These are phyloP conservation scores for Prietella phreatophila DNA, from an alignment of 2,113 vertebrate genomes.

Conservation along the genomic window DNA sequence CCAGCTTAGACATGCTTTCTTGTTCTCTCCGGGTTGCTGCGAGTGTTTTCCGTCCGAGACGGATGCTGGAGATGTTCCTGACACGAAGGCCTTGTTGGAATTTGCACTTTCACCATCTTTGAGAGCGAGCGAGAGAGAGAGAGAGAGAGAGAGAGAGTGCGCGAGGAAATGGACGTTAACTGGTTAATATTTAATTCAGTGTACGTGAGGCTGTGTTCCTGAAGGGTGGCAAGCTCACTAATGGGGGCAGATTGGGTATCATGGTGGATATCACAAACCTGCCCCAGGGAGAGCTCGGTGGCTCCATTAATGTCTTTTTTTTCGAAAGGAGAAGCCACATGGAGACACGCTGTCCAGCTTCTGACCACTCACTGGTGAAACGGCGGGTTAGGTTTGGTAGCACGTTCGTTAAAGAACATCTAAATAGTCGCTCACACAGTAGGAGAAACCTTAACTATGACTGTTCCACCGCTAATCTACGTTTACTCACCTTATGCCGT, in stretches of 20 bases:
- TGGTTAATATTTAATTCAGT: slow-evolving; percentile 82
- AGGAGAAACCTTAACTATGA: neutral
- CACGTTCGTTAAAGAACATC: slow-evolving; percentile 63
- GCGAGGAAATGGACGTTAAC: slow-evolving; percentile 77
- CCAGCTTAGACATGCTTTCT: slow-evolving; percentile 47
- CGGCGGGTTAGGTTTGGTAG: slow-evolving; percentile 58
- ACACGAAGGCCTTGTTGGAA: slow-evolving; percentile 65
- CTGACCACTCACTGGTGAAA: slow-evolving; percentile 67
- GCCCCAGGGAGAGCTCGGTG: slow-evolving; percentile 63
- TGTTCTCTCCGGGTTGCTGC: slow-evolving; percentile 1
- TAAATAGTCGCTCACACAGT: neutral
- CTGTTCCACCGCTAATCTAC: neutral
- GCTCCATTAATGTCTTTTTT: slow-evolving; percentile 67
- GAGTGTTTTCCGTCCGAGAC: slow-evolving; percentile 56
- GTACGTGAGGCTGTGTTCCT: slow-evolving; percentile 65
- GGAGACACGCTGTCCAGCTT: slow-evolving; percentile 70
- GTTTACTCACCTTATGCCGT: neutral
- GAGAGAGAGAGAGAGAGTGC: slow-evolving; percentile 54
- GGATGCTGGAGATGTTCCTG: slow-evolving; percentile 66
- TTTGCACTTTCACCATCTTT: slow-evolving; percentile 71
- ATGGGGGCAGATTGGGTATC: slow-evolving; percentile 78
- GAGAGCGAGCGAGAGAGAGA: slow-evolving; percentile 57
- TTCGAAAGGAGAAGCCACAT: slow-evolving; percentile 67
- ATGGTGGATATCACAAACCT: slow-evolving; percentile 71
- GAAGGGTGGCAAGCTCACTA: slow-evolving; percentile 70